Evolutionary conservation across 2,888 invertebrate genomes (phyloP).

Genomic region (Syrphus vitripennis): DNA sequence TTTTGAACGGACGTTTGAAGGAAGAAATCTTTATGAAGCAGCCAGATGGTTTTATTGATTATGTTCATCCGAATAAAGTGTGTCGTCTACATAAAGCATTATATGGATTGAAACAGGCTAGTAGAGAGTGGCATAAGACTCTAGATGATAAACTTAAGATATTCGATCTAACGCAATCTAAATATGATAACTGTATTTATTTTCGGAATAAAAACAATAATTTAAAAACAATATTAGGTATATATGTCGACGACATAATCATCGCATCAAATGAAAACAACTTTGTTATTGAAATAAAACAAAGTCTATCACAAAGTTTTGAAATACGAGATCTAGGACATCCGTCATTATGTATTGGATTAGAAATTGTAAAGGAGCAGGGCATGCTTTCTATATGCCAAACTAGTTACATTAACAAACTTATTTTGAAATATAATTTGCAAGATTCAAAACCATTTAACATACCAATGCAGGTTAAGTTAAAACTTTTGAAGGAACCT

Average conservation of each 20-base stretch:
- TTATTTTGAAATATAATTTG: not conserved
- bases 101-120: not conserved
- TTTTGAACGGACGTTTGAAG: slow-evolving; percentile 23
- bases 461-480: no score
- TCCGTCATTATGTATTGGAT: slow-evolving; percentile 1
- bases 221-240: not conserved
- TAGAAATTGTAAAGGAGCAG: not conserved
- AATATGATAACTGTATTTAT: not conserved
- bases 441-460: not conserved
- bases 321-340: slow-evolving; percentile 6
- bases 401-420: slow-evolving; percentile 1
- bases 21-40: not conserved
- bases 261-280: not conserved
- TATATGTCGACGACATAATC: not conserved
- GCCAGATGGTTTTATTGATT: not conserved
- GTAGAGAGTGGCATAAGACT: not conserved
- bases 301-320: not conserved
- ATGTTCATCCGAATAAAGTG: not conserved
- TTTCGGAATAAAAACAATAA: not conserved
- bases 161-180: not conserved
- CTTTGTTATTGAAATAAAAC: not conserved
- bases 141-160: not conserved
- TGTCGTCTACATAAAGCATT: not conserved
- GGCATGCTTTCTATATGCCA: slow-evolving; percentile 2
- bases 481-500: no score